Percentiles rank a stretch among this genome's conserved stretches.
Evolutionary conservation across 2,888 invertebrate genomes (phyloP).

Genomic region (Pammene aurita): DNA sequence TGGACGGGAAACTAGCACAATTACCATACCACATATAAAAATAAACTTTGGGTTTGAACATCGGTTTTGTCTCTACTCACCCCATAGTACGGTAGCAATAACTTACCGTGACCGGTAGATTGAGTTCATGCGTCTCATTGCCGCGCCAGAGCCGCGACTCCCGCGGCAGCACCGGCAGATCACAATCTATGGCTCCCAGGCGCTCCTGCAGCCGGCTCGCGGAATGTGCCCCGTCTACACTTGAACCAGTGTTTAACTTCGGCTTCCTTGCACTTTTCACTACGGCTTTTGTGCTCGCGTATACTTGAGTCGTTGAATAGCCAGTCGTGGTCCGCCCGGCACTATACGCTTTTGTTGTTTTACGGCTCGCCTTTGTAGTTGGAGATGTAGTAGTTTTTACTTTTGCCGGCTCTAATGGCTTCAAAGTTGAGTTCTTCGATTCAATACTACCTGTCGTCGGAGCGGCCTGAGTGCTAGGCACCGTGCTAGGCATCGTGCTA

Average conservation of each 20-base stretch:
- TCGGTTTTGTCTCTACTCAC: no score
- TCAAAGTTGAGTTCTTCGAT: conserved; percentile 54
- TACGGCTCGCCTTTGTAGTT: conserved; percentile 69
- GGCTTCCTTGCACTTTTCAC: conserved; percentile 75
- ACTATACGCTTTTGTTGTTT: conserved; percentile 69
- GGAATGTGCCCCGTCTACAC: conserved; percentile 64
- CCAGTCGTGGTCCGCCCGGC: conserved; percentile 62
- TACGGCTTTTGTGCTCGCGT: conserved; percentile 67
- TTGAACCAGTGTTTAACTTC: conserved; percentile 73
- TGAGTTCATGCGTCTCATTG: conserved; percentile 88
- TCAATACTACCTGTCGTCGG: conserved; percentile 56
- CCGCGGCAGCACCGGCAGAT: conserved; percentile 85
- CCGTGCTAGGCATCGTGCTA: conserved; percentile 13
- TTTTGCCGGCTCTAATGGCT: conserved; percentile 64
- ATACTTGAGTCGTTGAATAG: conserved; percentile 66
- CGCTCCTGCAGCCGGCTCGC: conserved; percentile 84
- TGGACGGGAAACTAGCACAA: no score
- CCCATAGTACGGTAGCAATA: neutral
- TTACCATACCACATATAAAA: no score
- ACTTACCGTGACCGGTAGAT: conserved; percentile 86
- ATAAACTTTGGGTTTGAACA: no score
- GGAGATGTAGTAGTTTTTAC: conserved; percentile 62
- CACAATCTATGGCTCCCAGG: conserved; percentile 85
- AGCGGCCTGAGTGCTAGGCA: conserved; percentile 59
- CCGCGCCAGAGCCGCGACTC: conserved; percentile 87